phyloP scores from a whole-genome alignment of 2,797 vertebrate species.

The Phoeniculus purpureus region DNA sequence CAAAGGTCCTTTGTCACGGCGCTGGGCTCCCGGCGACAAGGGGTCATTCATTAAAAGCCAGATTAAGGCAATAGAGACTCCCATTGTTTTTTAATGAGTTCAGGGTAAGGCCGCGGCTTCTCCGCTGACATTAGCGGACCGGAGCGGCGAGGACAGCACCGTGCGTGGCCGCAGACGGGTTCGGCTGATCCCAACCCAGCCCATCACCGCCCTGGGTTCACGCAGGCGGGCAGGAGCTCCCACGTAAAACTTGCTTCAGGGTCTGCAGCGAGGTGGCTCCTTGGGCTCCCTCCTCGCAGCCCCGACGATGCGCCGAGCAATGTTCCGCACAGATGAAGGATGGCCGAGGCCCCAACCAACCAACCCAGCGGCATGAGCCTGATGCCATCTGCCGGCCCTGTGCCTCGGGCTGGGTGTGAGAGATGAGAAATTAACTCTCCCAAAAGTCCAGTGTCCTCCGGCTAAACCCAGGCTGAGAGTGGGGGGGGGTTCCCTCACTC shows the following conservation, averaged over 20 bases:
- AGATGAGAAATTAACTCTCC: background rate
- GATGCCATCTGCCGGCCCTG: conserved; percentile 55
- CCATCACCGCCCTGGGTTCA: rapidly evolving
- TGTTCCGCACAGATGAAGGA: background rate
- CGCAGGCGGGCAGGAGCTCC: background rate
- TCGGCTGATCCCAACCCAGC: rapidly evolving
- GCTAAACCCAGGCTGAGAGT: background rate
- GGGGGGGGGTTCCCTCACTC: background rate
- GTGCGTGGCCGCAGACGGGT: rapidly evolving
- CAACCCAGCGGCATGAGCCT: background rate
- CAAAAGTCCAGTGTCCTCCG: background rate
- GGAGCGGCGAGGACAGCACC: background rate
- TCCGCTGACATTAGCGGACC: background rate
- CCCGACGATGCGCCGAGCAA: rapidly evolving
- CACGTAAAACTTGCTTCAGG: background rate
- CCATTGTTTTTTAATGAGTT: conserved; percentile 57
- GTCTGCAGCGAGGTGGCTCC: too few relatives aligned
- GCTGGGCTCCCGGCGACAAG: conserved; percentile 54
- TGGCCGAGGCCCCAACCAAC: background rate
- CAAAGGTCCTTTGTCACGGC: conserved; percentile 63
- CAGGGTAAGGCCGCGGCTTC: background rate
- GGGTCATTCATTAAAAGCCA: conserved; percentile 68
- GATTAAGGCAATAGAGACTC: conserved; percentile 60
- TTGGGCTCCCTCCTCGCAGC: background rate
- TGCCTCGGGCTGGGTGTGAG: rapidly evolving